Evolutionary conservation across 2,888 invertebrate genomes (phyloP).

Genomic region (Coelopa pilipes): DNA sequence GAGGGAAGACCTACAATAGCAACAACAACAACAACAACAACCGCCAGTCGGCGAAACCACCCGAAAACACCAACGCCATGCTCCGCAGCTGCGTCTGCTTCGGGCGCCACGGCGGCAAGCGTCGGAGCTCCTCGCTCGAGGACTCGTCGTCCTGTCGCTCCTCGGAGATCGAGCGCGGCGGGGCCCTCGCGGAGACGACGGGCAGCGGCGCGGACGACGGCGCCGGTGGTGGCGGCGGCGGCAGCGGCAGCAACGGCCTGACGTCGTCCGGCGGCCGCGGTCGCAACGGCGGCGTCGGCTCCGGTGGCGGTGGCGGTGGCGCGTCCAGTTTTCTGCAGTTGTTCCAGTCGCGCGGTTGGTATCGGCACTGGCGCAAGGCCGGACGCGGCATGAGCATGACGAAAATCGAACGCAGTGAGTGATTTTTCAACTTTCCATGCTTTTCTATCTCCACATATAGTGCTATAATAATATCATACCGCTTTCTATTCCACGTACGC

Average conservation of each 20-base stretch:
- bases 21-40: background rate
- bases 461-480: too few relatives aligned
- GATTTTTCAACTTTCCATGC: background rate
- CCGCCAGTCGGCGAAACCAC: background rate
- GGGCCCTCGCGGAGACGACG: constrained; percentile 57
- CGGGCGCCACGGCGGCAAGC: constrained; percentile 59
- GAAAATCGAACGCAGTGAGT: constrained; percentile 81
- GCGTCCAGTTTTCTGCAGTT: constrained; percentile 63
- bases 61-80: constrained; percentile 51
- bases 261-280: constrained; percentile 55
- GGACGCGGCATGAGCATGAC: constrained; percentile 79
- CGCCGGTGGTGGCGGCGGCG: constrained; percentile 47
- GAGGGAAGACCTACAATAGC: too few relatives aligned
- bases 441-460: background rate
- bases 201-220: constrained; percentile 43
- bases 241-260: constrained; percentile 38
- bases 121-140: constrained; percentile 66
- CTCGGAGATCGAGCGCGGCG: constrained; percentile 66
- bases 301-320: constrained; percentile 41
- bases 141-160: constrained; percentile 67
- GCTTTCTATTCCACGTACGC: too few relatives aligned
- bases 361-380: constrained; percentile 75
- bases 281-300: constrained; percentile 45
- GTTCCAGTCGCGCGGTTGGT: constrained; percentile 71
- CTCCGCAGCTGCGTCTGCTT: constrained; percentile 66